Evolutionary conservation across 2,797 vertebrate genomes (phyloP), one percentile per base, ranked within the genome.

Genomic region (Enoplosus armatus): DNA sequence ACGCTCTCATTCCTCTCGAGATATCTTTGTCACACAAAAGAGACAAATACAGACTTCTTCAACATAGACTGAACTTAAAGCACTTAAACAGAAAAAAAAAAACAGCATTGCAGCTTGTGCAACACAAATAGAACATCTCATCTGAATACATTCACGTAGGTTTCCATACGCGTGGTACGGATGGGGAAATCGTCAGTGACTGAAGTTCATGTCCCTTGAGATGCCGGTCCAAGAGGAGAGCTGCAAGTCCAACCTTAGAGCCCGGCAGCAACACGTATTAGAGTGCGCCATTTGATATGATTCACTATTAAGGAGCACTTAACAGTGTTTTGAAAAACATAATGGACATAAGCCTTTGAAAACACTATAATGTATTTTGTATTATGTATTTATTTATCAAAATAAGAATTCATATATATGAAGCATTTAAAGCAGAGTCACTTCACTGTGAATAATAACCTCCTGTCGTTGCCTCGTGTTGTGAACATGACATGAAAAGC

Each of bases 221-320:
- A 87, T 79, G 81, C 79, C 58, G 75, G 80, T 83, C 87, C 69
- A 27, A 78, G 64, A 77, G 62, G 53, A 84, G 72, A 83, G 77
- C 77, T 85, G 84, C 82, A 65, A 77, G 84, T 90, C 86, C 78
- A 75, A 78, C 54, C 63, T 73, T 79, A 53, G 77, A 85, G 88
- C 82, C 85, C 51, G 67, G 82, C 83, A 87, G 90, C 90, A 77
- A 87, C 88, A 84, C 78, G 1, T 85, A 55, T 85, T 60, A 76
- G 69, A 85, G 91, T 85, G 90, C 70, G 86, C 84, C 83, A 69
- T 84, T 82, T 89, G 89, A 91, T 90, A 91, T 93, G 90, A 90
- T 87, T 90, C 94, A 93, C 94, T 90, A 93, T 94, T 93, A 94
- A 94, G 93, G 91, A 93, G 92, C 94, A 93, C 92, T 93, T 94